A percentile compares a stretch with the other conserved stretches of the same genome.
Evolutionary conservation across 2,113 vertebrate genomes (phyloP).

Genomic region (Raja brachyura): DNA sequence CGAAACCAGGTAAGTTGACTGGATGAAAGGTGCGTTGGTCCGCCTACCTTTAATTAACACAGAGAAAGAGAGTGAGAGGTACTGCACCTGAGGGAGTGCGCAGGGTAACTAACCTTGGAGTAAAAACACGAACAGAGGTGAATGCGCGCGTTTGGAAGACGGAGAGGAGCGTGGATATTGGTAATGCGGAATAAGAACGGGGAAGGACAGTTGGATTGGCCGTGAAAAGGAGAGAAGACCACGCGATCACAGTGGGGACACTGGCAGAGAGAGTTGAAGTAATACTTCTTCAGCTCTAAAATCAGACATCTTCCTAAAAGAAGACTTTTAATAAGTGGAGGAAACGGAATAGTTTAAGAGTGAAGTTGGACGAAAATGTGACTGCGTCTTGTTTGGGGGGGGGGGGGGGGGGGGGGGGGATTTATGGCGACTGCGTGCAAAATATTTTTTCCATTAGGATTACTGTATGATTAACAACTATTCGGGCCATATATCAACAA

Average conservation of each 20-base stretch:
- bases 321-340: not conserved
- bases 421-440: not conserved
- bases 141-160: not conserved
- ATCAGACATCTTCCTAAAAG: not conserved
- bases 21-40: not conserved
- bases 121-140: not conserved
- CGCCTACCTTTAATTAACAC: not conserved
- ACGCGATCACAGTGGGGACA: not conserved
- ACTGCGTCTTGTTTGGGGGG: not conserved
- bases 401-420: too few species aligned
- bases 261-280: not conserved
- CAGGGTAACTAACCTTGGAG: not conserved
- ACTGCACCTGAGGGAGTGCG: constrained; percentile 7
- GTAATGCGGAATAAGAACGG: not conserved
- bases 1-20: constrained; percentile 24
- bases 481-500: not conserved
- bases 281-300: not conserved
- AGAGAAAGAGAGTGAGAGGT: not conserved
- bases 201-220: not conserved
- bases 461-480: not conserved
- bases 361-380: not conserved
- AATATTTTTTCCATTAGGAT: not conserved
- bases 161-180: not conserved
- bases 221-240: not conserved
- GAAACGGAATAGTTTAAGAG: not conserved